phyloP scores from a whole-genome alignment of 2,888 invertebrate genomes.

The Caenorhabditis auriculariae region DNA sequence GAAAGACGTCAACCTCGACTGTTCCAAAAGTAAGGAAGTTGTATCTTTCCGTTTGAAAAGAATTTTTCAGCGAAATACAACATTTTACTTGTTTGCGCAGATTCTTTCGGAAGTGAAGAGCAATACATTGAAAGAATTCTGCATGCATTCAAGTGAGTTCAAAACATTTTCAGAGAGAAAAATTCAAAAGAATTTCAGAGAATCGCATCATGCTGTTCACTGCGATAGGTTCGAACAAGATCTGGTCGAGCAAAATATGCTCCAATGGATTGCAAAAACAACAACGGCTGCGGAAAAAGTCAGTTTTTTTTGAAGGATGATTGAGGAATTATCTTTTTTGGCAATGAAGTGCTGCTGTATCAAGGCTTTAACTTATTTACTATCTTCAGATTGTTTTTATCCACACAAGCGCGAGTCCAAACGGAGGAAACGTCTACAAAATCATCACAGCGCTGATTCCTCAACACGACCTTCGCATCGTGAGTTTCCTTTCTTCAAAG shows the following conservation, averaged over 20 bases:
- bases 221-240: slow-evolving; percentile 13
- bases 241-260: slow-evolving; percentile 16
- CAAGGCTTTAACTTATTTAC: neutral
- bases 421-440: slow-evolving; percentile 7
- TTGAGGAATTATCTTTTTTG: too few relatives aligned
- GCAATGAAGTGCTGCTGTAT: too few relatives aligned
- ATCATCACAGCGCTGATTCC: slow-evolving; percentile 12
- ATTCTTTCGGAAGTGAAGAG: slow-evolving; percentile 8
- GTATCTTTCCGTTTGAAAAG: too few relatives aligned
- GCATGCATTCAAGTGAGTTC: too few relatives aligned
- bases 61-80: slow-evolving; percentile 11
- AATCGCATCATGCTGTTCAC: slow-evolving; percentile 12
- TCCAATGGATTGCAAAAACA: slow-evolving; percentile 19
- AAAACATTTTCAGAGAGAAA: too few relatives aligned
- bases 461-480: slow-evolving; percentile 3
- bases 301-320: neutral
- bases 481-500: slow-evolving; percentile 3
- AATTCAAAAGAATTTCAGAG: too few relatives aligned
- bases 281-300: slow-evolving; percentile 14
- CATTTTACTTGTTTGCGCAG: slow-evolving; percentile 18
- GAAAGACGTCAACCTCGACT: too few relatives aligned
- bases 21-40: too few relatives aligned
- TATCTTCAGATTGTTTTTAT: slow-evolving; percentile 17
- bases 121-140: slow-evolving; percentile 14
- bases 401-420: slow-evolving; percentile 1